phyloP scores from a whole-genome alignment of 23 tunicate genomes.

The Halocynthia aurantium region DNA sequence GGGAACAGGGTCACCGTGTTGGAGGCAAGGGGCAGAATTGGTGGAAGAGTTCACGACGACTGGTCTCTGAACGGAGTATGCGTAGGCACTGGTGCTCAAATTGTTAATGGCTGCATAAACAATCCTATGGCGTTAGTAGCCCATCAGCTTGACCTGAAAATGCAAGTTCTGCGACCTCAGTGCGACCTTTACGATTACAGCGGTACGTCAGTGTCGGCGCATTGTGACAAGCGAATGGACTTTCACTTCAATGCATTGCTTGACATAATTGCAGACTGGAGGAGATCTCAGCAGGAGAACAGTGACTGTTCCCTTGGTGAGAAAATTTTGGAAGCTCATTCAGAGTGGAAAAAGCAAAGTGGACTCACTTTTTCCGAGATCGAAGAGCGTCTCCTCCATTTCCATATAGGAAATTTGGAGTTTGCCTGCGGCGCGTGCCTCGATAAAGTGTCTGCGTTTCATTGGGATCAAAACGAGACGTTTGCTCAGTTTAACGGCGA shows the following conservation, averaged over 20 bases:
- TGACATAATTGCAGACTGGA: slow-evolving; percentile 82
- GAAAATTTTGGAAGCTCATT: slow-evolving; percentile 72
- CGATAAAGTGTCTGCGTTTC: slow-evolving; percentile 84
- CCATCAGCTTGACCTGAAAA: slow-evolving; percentile 54
- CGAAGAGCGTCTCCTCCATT: slow-evolving; percentile 64
- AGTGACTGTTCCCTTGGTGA: slow-evolving; percentile 73
- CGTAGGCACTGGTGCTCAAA: slow-evolving; percentile 83
- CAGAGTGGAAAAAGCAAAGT: slow-evolving; percentile 79
- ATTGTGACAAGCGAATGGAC: slow-evolving; percentile 83
- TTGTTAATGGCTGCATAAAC: slow-evolving; percentile 81
- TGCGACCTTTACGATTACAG: slow-evolving; percentile 55
- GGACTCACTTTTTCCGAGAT: slow-evolving; percentile 54
- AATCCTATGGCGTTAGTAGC: slow-evolving; percentile 76
- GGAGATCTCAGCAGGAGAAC: slow-evolving; percentile 64
- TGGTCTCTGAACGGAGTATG: slow-evolving; percentile 80
- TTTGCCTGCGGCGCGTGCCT: slow-evolving; percentile 89
- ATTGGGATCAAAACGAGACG: slow-evolving; percentile 95
- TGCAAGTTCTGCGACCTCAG: slow-evolving; percentile 60
- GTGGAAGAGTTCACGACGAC: slow-evolving; percentile 83
- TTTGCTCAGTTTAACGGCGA: slow-evolving; percentile 94
- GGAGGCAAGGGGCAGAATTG: slow-evolving; percentile 83
- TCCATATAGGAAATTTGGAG: slow-evolving; percentile 84
- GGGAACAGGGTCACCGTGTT: slow-evolving; percentile 73
- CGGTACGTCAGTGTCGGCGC: slow-evolving; percentile 39
- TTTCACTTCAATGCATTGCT: slow-evolving; percentile 80